These are phyloP conservation scores for Pygoscelis adeliae DNA, from an alignment of 2,113 vertebrate species.

Conservation along the genomic window DNA sequence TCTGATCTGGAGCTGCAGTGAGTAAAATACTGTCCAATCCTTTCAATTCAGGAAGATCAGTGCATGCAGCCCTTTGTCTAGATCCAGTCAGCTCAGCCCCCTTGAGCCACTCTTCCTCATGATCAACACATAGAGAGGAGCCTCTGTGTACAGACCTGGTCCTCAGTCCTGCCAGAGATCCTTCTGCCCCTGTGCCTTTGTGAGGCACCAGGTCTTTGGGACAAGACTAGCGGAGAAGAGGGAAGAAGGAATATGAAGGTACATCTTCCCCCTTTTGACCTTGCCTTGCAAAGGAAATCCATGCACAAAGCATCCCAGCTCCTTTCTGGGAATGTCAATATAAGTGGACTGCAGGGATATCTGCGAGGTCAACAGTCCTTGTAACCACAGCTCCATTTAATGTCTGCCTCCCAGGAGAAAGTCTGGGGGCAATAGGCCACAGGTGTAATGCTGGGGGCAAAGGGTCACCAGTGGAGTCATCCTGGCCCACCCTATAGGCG, in stretches of 20 bases:
- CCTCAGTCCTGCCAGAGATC: background rate
- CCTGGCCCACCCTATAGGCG: rapidly evolving
- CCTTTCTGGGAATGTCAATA: background rate
- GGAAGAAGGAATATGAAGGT: background rate
- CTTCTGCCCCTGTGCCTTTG: background rate
- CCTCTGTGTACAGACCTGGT: background rate
- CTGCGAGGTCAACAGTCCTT: background rate
- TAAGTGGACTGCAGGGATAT: background rate
- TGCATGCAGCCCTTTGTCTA: background rate
- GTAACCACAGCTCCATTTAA: background rate
- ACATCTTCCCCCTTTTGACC: background rate
- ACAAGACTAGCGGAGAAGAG: background rate
- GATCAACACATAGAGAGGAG: rapidly evolving
- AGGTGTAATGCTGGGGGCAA: background rate
- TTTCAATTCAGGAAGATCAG: background rate
- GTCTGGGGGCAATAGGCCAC: background rate
- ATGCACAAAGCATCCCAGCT: background rate
- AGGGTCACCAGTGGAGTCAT: background rate
- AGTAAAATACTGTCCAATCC: background rate
- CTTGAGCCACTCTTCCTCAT: background rate
- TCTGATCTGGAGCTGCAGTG: background rate
- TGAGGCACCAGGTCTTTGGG: background rate
- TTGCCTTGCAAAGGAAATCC: background rate
- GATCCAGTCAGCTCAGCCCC: background rate
- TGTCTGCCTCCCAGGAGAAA: background rate